Evolutionary conservation across 2,797 vertebrate genomes (phyloP).

Genomic region (Tragopan temminckii): DNA sequence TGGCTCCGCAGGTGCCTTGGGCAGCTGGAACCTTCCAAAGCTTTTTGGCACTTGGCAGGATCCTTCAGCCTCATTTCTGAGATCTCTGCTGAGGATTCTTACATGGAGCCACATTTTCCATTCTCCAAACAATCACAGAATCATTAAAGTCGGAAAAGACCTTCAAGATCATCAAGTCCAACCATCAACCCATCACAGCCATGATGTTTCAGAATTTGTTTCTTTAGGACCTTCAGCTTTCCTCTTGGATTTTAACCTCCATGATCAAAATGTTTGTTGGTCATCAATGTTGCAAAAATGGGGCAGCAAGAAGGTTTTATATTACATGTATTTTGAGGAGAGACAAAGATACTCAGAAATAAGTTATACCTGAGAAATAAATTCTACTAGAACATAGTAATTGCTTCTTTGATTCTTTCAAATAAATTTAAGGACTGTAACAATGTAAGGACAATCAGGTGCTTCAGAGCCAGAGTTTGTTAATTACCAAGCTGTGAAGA

Average conservation of each 20-base stretch:
- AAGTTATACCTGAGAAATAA: not conserved
- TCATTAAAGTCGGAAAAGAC: too few species aligned
- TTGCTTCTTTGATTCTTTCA: not conserved
- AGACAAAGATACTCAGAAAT: not conserved
- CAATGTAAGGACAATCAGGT: not conserved
- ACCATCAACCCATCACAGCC: too few species aligned
- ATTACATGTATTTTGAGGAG: not conserved
- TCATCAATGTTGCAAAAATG: not conserved
- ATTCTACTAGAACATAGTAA: not conserved
- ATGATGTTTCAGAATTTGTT: rapidly evolving
- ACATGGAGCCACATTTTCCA: not conserved
- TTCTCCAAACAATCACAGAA: not conserved
- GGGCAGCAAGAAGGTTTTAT: not conserved
- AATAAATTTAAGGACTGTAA: not conserved
- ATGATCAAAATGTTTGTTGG: rapidly evolving
- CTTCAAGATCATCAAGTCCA: too few species aligned
- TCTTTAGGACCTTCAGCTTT: not conserved
- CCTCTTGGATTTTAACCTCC: not conserved
- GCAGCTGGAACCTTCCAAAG: not conserved
- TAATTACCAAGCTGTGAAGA: not conserved
- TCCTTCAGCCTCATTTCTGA: not conserved
- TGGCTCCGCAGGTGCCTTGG: not conserved
- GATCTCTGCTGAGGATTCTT: not conserved
- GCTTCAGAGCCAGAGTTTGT: not conserved
- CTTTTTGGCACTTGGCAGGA: not conserved